Base-by-base conservation (phyloP, 2,888 invertebrate genomes). In the Odontocolon sp. region DNA sequence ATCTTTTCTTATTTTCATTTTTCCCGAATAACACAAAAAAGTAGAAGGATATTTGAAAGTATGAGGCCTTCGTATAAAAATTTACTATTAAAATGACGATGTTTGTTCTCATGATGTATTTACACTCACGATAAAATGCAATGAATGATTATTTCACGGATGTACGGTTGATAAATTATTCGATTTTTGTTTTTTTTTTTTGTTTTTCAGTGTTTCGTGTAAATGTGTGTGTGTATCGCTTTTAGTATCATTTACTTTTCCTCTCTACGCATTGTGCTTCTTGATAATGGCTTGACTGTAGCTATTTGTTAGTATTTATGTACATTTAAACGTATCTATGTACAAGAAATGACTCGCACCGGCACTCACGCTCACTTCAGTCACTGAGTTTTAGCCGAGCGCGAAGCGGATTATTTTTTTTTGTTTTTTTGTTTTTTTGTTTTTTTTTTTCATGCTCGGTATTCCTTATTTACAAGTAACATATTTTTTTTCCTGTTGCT, bases 331-430 rank as follows among this genome's bases (percentile, higher is more conserved):
- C 85, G 86, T 88, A 87, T 87, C 84, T 89, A 88, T 90, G 87
- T 90, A 90, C 89, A 90, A 89, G 87, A 88, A 87, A 87, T 88
- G 88, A 90, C 88, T 89, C 86, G 87, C 88, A 88, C 86, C 84
- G 84, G 84, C 87, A 86, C 87, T 86, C 85, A 79, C 86, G 83
- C 70, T 84, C 87, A 86, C 85, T 85, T 88, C 85, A 83, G 85
- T 85, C 87, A 85, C 84, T 84, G 86, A 87, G 84, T 87, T 84
- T 85, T 57, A 72, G 83, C 82, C 83, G 82, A 85, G 80, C 84
- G 81, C 83, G 80, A 82, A 80, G 81, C 82, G 79, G 81, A 82
- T 83, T 82, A 85, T n/a, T n/a, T n/a, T 83, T 83, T 85, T 85
- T 56, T 52, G 50, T 42, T 42, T 67, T 36, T 61, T 45, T 47